Percentiles rank a stretch among this genome's conserved stretches.
phyloP scores from a whole-genome alignment of 2,113 vertebrate species.

The Charadrius vociferus region DNA sequence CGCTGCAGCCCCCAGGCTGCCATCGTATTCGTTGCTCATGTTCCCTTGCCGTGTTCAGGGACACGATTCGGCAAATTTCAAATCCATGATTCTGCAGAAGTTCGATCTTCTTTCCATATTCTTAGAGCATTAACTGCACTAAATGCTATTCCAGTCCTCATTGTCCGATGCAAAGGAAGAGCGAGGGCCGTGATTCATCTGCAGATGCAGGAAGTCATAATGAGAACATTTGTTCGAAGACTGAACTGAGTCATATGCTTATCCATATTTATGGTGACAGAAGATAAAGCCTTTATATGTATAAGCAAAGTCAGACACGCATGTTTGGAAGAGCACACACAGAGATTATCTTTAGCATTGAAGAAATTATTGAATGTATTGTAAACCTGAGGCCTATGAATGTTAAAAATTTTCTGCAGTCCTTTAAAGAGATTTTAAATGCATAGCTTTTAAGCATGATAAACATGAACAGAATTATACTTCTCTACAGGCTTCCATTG shows the following conservation, averaged over 20 bases:
- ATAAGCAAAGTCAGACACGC: background rate
- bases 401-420: background rate
- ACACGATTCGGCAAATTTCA: background rate
- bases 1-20: background rate
- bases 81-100: background rate
- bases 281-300: background rate
- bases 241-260: conserved; percentile 34
- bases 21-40: background rate
- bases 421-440: background rate
- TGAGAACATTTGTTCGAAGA: conserved; percentile 8
- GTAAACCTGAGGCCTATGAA: background rate
- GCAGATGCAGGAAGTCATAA: conserved; percentile 46
- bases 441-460: background rate
- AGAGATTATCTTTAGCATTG: background rate
- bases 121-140: background rate
- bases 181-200: background rate
- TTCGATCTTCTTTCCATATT: background rate
- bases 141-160: background rate
- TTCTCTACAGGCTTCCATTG: background rate
- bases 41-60: background rate
- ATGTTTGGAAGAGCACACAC: background rate
- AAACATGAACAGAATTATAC: background rate
- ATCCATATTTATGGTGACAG: conserved; percentile 33
- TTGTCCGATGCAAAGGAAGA: background rate
- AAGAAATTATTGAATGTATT: background rate